Evolutionary conservation across 92 coral and sea anemone species (phyloP), one percentile per base, ranked within the genome.

Genomic region (Anthopleura xanthogrammica): DNA sequence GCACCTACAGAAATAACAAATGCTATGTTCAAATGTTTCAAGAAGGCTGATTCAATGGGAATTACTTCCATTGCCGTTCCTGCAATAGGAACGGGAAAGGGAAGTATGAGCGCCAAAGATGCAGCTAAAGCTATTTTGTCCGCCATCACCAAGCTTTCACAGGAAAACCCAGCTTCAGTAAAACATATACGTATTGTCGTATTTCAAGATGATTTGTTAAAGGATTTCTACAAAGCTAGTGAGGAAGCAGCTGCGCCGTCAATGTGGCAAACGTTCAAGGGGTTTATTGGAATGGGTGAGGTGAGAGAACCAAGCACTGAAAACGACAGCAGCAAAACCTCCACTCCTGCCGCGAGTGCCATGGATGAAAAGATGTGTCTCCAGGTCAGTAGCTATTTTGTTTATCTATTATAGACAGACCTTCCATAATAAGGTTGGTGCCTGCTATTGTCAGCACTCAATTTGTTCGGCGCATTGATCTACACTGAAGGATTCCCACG

Each of bases 41-140:
- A 7, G 41, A 24, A 68, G 60, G 92, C 90, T 4, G 91, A 88
- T 16, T 48, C 76, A 2, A 4, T 76, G 23, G 82, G 90, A 5
- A 9, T 93, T 57, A 79, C 77, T 16, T 88, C 96, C 2, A 87
- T 92, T 50, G 85, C 95, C 11, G 72, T 94, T 7, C 98, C 96
- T 60, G 98, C 98, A 3, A 64, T 94, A 19, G 95, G 94, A 12
- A 92, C 95, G 2, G 98, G 95, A 62, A 80, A 76, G 20, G 76
- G 39, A 68, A 13, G 5, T 3, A 75, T 75, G 17, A 13, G 24
- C 42, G 56, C 78, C 16, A 41, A 41, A 19, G 41, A 68, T 12
- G 40, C 74, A 68, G 74, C 74, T 29, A 68, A 68, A 29, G 74
- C 74, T 29, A n/a, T 68, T 12, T 41, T 75, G 29, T 16, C 52